Conservation (phyloP, 2,888 invertebrate genomes). For the Alcis repandata region DNA sequence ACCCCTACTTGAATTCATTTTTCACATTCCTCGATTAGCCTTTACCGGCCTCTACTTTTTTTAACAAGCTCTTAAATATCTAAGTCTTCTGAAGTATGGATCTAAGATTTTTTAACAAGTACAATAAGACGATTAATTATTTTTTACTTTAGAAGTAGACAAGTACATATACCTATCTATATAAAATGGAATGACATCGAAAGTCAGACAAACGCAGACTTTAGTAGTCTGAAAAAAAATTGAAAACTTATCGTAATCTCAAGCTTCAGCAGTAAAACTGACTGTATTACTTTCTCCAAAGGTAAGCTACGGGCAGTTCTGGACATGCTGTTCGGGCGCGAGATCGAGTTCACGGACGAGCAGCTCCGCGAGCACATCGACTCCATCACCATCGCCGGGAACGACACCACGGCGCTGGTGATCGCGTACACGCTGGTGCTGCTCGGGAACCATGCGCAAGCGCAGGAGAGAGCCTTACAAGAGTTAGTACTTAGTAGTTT, state of each 20-base stretch:
- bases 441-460: slow-evolving; percentile 75
- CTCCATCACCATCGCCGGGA: slow-evolving; percentile 87
- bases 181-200: too few relatives aligned
- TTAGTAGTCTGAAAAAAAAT: too few relatives aligned
- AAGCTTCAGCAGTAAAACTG: not conserved
- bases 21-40: not conserved
- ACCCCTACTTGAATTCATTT: slow-evolving; percentile 7
- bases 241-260: too few relatives aligned
- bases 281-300: slow-evolving; percentile 58
- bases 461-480: slow-evolving; percentile 63
- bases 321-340: slow-evolving; percentile 79
- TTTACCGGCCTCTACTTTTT: not conserved
- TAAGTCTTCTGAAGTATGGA: not conserved
- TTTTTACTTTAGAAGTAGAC: not conserved
- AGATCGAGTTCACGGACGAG: slow-evolving; percentile 81
- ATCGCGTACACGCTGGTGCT: slow-evolving; percentile 79
- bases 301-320: slow-evolving; percentile 75
- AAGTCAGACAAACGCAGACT: too few relatives aligned
- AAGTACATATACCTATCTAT: too few relatives aligned
- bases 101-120: too few relatives aligned
- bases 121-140: not conserved
- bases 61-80: not conserved
- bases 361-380: slow-evolving; percentile 87
- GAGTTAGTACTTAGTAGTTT: slow-evolving; percentile 66
- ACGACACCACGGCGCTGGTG: slow-evolving; percentile 82